These are phyloP conservation scores for Uloborus diversus DNA, from an alignment of 1,140 invertebrate species.

Conservation along the genomic window DNA sequence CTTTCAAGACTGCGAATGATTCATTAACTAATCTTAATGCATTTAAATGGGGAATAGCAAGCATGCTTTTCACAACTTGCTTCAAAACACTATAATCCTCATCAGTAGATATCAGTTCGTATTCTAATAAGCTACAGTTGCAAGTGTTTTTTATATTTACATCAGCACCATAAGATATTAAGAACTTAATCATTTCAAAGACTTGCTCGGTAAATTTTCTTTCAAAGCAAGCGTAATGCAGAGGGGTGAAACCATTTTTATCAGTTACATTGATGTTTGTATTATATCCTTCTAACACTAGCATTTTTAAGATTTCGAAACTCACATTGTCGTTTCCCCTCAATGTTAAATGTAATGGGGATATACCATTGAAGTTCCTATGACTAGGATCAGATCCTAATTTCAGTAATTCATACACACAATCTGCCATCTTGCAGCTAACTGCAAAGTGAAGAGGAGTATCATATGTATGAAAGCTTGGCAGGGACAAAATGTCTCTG, in stretches of 20 bases:
- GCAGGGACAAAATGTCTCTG: constrained; percentile 64
- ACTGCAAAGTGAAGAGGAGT: constrained; percentile 65
- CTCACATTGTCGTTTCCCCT: constrained; percentile 58
- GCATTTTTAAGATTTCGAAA: constrained; percentile 61
- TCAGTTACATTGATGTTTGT: constrained; percentile 63
- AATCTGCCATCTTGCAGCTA: constrained; percentile 61
- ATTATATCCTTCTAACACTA: constrained; percentile 63
- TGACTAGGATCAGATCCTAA: constrained; percentile 64
- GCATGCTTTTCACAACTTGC: constrained; percentile 61
- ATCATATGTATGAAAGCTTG: constrained; percentile 62
- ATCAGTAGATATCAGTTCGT: constrained; percentile 59
- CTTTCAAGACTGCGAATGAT: too few species aligned
- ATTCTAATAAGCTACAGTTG: constrained; percentile 60
- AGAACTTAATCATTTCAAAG: constrained; percentile 62
- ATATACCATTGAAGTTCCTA: constrained; percentile 60
- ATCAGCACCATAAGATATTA: constrained; percentile 64
- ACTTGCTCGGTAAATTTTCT: constrained; percentile 59
- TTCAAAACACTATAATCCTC: constrained; percentile 60
- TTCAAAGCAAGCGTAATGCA: constrained; percentile 64
- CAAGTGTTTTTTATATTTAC: constrained; percentile 60
- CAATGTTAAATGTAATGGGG: constrained; percentile 62
- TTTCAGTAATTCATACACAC: constrained; percentile 61
- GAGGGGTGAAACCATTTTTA: constrained; percentile 60
- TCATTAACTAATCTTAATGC: constrained; percentile 59
- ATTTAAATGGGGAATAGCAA: constrained; percentile 59